Conservation (phyloP, 2,888 invertebrate genomes). For the Temnothorax rugatulus region DNA sequence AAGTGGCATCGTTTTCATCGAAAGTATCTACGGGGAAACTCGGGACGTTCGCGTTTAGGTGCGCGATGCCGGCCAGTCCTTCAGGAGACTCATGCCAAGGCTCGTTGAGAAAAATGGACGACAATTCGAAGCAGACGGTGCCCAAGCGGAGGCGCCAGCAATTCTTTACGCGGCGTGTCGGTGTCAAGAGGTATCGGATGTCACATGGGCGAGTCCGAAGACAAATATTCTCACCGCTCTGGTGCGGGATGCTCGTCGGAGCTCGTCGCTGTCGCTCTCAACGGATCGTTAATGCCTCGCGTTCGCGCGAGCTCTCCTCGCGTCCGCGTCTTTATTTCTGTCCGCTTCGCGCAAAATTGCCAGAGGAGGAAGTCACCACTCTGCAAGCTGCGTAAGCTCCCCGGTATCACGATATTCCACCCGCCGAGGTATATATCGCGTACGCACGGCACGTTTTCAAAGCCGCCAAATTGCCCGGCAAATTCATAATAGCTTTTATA, state of each 20-base stretch:
- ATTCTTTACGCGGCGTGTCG: conserved; percentile 72
- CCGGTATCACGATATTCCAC: conserved; percentile 61
- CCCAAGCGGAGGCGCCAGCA: conserved; percentile 63
- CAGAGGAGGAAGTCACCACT: conserved; percentile 24
- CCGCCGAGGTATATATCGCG: conserved; percentile 53
- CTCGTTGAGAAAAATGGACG: conserved; percentile 67
- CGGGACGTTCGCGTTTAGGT: conserved; percentile 63
- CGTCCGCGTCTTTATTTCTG: conserved; percentile 68
- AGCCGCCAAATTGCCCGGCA: conserved; percentile 70
- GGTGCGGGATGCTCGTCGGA: conserved; percentile 62
- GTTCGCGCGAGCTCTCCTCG: conserved; percentile 31
- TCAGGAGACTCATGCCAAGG: conserved; percentile 56
- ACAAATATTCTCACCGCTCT: conserved; percentile 78
- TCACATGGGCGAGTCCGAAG: conserved; percentile 81
- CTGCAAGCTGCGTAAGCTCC: conserved; percentile 29
- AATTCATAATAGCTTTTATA: conserved; percentile 73
- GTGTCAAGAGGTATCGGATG: conserved; percentile 80
- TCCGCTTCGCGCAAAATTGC: conserved; percentile 50
- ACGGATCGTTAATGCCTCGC: conserved; percentile 79
- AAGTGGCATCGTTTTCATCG: not conserved
- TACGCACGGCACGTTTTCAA: conserved; percentile 64
- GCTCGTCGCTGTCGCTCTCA: conserved; percentile 76
- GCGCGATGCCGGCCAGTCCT: conserved; percentile 25
- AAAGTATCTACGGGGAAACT: not conserved
- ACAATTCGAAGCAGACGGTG: conserved; percentile 68